A percentile compares a stretch with the other conserved stretches of the same genome.
Evolutionary conservation across 1,140 invertebrate species (phyloP).

Genomic region (Oedothorax gibbosus): DNA sequence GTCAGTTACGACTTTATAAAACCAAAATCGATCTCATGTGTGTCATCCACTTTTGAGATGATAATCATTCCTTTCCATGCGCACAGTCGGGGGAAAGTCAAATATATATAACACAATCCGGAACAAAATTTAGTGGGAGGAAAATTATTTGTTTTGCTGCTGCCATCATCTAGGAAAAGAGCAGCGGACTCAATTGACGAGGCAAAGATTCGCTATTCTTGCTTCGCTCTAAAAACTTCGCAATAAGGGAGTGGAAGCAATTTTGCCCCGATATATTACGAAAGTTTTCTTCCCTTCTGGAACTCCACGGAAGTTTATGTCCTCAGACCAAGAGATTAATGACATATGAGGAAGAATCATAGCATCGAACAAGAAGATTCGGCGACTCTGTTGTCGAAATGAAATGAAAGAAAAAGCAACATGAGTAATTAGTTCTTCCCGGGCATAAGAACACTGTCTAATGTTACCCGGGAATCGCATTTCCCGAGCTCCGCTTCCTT

Average conservation of each 20-base stretch:
- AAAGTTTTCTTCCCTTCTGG: slow-evolving; percentile 56
- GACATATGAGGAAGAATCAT: slow-evolving; percentile 57
- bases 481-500: slow-evolving; percentile 5
- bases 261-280: slow-evolving; percentile 54
- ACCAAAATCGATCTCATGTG: too few relatives aligned
- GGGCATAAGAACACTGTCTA: slow-evolving; percentile 54
- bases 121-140: slow-evolving; percentile 26
- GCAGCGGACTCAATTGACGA: slow-evolving; percentile 47
- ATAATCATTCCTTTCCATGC: not conserved
- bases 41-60: not conserved
- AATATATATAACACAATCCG: slow-evolving; percentile 33
- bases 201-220: slow-evolving; percentile 60
- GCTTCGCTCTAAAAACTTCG: slow-evolving; percentile 57
- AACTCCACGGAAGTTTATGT: slow-evolving; percentile 59
- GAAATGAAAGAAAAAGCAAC: slow-evolving; percentile 61
- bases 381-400: slow-evolving; percentile 58
- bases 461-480: slow-evolving; percentile 39
- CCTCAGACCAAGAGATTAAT: slow-evolving; percentile 59
- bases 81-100: slow-evolving; percentile 27
- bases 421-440: slow-evolving; percentile 61
- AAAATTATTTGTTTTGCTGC: slow-evolving; percentile 57
- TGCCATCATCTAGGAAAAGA: slow-evolving; percentile 28
- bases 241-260: slow-evolving; percentile 56
- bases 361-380: slow-evolving; percentile 47
- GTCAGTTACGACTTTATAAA: too few relatives aligned